phyloP scores from a whole-genome alignment of 2,113 vertebrate species.

The Elaphurus davidianus region DNA sequence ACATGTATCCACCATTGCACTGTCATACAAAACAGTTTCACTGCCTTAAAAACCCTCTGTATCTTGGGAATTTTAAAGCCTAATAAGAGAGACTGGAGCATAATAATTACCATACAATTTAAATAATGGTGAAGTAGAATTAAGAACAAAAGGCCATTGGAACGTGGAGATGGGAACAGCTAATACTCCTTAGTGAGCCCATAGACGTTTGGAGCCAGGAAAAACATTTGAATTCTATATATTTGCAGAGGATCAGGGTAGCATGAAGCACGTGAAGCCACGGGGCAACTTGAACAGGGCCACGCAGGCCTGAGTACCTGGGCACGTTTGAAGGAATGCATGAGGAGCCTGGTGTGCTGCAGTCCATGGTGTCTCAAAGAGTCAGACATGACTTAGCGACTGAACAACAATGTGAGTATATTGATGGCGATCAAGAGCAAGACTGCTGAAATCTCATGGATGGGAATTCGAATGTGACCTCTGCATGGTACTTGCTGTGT shows the following conservation, averaged over 20 bases:
- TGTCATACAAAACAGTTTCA: background rate
- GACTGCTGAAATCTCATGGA: too few species aligned
- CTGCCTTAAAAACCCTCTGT: background rate
- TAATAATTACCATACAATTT: background rate
- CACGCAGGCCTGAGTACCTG: too few species aligned
- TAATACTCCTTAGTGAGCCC: background rate
- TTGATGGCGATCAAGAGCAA: background rate
- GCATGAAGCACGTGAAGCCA: background rate
- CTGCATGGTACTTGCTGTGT: background rate
- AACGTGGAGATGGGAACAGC: background rate
- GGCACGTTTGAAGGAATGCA: rapidly evolving
- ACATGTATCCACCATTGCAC: background rate
- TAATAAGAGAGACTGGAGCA: background rate
- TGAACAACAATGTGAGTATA: background rate
- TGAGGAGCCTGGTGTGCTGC: background rate
- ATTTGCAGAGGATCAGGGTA: background rate
- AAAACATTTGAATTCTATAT: background rate
- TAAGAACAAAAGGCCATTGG: background rate
- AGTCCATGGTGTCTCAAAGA: background rate
- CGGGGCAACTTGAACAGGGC: background rate
- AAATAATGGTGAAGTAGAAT: background rate
- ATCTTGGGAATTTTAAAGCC: background rate
- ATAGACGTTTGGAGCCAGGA: background rate
- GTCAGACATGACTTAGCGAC: background rate
- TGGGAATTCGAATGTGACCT: background rate